These are phyloP conservation scores for Ibycter americanus DNA, from an alignment of 2,797 vertebrate species.

Conservation along the genomic window DNA sequence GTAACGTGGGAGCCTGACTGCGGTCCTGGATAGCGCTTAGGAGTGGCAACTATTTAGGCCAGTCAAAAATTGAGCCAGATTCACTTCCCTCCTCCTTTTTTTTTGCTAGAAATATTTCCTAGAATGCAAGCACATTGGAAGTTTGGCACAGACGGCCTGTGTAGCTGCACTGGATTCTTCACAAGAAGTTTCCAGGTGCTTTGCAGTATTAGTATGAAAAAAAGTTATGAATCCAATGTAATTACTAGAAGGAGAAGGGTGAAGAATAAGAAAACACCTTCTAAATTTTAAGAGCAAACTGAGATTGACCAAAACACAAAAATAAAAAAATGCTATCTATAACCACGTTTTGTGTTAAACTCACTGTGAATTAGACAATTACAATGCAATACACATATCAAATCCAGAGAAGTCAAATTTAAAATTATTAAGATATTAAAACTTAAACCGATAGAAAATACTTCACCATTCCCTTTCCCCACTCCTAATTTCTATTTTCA, in stretches of 20 bases:
- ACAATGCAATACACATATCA: not conserved
- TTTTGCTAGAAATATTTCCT: not conserved
- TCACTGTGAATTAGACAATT: not conserved
- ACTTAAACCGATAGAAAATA: not conserved
- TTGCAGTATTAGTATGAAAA: not conserved
- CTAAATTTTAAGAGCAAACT: not conserved
- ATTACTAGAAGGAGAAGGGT: not conserved
- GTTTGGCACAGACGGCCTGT: not conserved
- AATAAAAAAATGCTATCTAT: not conserved
- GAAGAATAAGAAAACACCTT: not conserved
- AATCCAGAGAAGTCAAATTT: not conserved
- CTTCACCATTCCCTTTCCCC: not conserved
- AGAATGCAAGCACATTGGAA: not conserved
- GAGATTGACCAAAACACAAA: not conserved
- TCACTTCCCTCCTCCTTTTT: not conserved
- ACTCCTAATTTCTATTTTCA: not conserved
- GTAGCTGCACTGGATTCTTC: not conserved
- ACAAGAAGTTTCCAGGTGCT: not conserved
- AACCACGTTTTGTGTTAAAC: not conserved
- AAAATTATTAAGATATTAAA: not conserved
- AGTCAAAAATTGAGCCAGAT: not conserved
- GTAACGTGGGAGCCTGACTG: not conserved
- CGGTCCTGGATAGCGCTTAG: not conserved
- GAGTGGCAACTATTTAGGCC: not conserved
- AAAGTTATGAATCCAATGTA: not conserved